phyloP scores from a whole-genome alignment of 1,140 invertebrate species.

The Phymastichus coffea region DNA sequence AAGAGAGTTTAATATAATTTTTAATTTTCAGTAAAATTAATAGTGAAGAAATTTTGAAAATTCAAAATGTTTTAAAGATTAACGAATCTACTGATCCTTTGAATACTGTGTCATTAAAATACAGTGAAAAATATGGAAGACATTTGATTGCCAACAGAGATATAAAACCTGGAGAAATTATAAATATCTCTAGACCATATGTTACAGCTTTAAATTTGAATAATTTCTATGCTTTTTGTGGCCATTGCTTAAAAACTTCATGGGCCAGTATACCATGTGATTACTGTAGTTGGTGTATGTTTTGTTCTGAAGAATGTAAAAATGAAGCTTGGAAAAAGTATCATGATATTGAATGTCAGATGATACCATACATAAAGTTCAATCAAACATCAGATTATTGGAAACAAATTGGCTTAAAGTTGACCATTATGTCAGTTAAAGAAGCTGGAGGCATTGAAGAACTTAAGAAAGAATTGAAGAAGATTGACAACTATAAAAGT shows the following conservation, averaged over 20 bases:
- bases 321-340: constrained; percentile 62
- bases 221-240: constrained; percentile 66
- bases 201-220: constrained; percentile 63
- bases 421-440: constrained; percentile 60
- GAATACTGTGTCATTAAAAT: constrained; percentile 56
- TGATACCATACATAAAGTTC: constrained; percentile 62
- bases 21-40: no score
- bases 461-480: constrained; percentile 49
- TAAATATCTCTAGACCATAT: constrained; percentile 76
- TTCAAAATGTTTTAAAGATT: not conserved
- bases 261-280: constrained; percentile 64
- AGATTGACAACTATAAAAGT: constrained; percentile 49
- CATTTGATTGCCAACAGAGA: constrained; percentile 64
- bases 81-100: constrained; percentile 45
- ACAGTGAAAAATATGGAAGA: constrained; percentile 60
- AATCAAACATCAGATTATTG: constrained; percentile 63
- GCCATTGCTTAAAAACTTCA: constrained; percentile 68
- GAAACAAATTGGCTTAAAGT: constrained; percentile 65
- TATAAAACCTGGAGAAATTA: constrained; percentile 70
- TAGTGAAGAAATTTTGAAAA: not conserved
- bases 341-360: constrained; percentile 75
- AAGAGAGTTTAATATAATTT: no score
- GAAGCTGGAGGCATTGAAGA: constrained; percentile 54
- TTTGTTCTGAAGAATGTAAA: constrained; percentile 71
- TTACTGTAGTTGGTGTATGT: constrained; percentile 65